phyloP scores from a whole-genome alignment of 2,797 vertebrate species.

The Lophotriccus pileatus region DNA sequence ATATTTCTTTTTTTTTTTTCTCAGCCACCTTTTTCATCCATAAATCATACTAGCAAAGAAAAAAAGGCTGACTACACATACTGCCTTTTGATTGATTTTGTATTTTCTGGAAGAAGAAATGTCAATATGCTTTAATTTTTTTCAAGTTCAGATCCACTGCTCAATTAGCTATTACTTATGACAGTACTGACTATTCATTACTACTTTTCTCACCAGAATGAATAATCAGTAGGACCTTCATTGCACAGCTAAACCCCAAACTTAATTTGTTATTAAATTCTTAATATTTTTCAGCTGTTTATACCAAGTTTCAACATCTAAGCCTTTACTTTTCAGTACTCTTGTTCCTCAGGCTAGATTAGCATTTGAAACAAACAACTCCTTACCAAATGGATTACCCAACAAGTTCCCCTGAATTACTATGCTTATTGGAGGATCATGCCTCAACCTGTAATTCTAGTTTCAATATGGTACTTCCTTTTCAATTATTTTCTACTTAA shows the following conservation, averaged over 20 bases:
- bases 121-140: neutral
- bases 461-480: neutral
- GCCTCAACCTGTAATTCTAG: constrained; percentile 9
- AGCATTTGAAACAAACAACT: neutral
- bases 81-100: neutral
- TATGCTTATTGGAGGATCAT: neutral
- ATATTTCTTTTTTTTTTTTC: neutral
- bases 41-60: neutral
- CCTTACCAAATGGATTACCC: neutral
- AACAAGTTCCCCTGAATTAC: neutral
- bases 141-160: neutral
- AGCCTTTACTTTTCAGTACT: neutral
- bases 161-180: neutral
- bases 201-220: neutral
- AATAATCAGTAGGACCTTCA: neutral
- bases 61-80: neutral
- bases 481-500: constrained; percentile 22
- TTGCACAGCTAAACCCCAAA: neutral
- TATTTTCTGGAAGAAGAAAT: neutral
- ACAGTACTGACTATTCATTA: neutral
- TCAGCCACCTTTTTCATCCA: neutral
- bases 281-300: neutral
- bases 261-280: neutral
- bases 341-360: neutral
- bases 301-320: neutral